These are phyloP conservation scores for Danaus chrysippus DNA, from an alignment of 2,888 invertebrate genomes.

Conservation along the genomic window DNA sequence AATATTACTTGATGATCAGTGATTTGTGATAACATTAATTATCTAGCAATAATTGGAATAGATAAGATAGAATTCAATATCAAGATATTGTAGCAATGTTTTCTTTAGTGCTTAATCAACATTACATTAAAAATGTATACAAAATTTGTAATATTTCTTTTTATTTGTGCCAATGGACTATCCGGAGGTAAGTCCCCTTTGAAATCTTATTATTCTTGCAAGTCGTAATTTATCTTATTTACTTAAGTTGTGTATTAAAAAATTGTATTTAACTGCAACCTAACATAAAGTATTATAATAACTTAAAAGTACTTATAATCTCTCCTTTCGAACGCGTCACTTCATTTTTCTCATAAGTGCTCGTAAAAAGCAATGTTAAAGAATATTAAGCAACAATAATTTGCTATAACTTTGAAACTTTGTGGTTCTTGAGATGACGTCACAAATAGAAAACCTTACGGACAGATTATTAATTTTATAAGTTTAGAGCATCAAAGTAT, in stretches of 20 bases:
- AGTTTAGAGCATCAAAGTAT: too few species aligned
- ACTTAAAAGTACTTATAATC: too few species aligned
- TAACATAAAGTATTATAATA: too few species aligned
- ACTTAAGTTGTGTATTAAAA: background rate
- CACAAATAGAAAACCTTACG: too few species aligned
- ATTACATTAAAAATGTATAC: slow-evolving; percentile 40
- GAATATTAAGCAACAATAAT: too few species aligned
- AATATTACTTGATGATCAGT: slow-evolving; percentile 1
- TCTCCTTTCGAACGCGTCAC: too few species aligned
- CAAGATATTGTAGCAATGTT: slow-evolving; percentile 5
- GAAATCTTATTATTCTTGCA: background rate
- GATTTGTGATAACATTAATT: slow-evolving; percentile 18
- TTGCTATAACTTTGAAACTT: too few species aligned
- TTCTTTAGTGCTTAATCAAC: slow-evolving; percentile 8
- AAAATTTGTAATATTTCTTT: slow-evolving; percentile 46
- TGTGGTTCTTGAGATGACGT: too few species aligned
- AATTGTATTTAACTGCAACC: background rate
- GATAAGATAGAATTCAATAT: slow-evolving; percentile 30
- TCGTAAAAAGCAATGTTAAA: too few species aligned
- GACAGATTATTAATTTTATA: too few species aligned
- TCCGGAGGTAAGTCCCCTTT: slow-evolving; percentile 47
- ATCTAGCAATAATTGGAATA: slow-evolving; percentile 19
- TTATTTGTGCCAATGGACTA: slow-evolving; percentile 44
- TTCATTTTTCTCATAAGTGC: too few species aligned
- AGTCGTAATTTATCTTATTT: slow-evolving; percentile 1